Evolutionary conservation across 2,888 invertebrate genomes (phyloP).

Genomic region (Craniophora ligustri): DNA sequence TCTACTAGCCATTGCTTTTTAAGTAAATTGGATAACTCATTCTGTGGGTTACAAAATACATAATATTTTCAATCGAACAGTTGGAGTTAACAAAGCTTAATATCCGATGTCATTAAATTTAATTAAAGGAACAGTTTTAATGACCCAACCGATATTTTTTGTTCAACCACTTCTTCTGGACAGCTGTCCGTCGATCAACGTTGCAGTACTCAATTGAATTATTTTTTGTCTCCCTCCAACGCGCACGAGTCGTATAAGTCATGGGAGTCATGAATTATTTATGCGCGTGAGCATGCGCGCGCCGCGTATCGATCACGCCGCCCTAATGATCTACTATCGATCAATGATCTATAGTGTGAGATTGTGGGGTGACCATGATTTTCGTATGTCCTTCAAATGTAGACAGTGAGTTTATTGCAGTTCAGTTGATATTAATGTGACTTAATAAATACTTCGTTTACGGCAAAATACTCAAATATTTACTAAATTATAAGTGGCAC

Average conservation of each 20-base stretch:
- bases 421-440: not conserved
- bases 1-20: no score
- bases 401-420: no score
- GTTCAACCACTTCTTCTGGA: slow-evolving; percentile 14
- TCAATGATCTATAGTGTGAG: slow-evolving; percentile 51
- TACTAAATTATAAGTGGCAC: no score
- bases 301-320: slow-evolving; percentile 55
- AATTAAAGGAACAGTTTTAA: slow-evolving; percentile 41
- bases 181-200: slow-evolving; percentile 40
- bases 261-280: slow-evolving; percentile 41
- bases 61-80: not conserved
- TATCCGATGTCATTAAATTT: slow-evolving; percentile 1
- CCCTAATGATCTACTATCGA: slow-evolving; percentile 58
- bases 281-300: slow-evolving; percentile 45
- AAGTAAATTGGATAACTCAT: not conserved
- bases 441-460: no score
- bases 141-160: slow-evolving; percentile 21
- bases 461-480: no score
- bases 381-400: not conserved
- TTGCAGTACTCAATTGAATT: slow-evolving; percentile 46
- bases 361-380: slow-evolving; percentile 27
- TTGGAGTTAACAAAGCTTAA: not conserved
- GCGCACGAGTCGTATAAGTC: slow-evolving; percentile 32
- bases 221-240: slow-evolving; percentile 42
- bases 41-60: not conserved